Conservation (phyloP, 2,888 invertebrate species). For the Carabus problematicus region DNA sequence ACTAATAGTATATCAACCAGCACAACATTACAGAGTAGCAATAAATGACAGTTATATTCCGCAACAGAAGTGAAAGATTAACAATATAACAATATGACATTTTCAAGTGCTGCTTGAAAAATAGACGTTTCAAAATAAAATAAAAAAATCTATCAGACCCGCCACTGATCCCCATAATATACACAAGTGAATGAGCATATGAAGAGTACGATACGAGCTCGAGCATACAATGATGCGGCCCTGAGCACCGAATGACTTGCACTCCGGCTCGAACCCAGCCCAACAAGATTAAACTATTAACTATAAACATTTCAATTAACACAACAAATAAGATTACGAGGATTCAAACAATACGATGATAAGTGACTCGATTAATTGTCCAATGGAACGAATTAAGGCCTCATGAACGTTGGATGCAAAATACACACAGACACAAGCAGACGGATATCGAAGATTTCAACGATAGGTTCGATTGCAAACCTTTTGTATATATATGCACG, state of each 20-base stretch:
- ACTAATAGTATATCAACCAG: too few relatives aligned
- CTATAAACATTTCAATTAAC: conserved; percentile 43
- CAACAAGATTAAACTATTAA: conserved; percentile 41
- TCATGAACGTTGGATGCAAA: neutral
- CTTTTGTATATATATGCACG: too few relatives aligned
- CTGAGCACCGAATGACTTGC: conserved; percentile 32
- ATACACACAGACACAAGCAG: too few relatives aligned
- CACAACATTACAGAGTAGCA: too few relatives aligned
- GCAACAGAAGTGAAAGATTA: too few relatives aligned
- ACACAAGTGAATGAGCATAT: neutral
- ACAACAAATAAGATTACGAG: conserved; percentile 38
- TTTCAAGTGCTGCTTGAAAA: neutral
- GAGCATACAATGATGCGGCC: conserved; percentile 1
- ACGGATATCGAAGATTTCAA: too few relatives aligned
- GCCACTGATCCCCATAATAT: conserved; percentile 14
- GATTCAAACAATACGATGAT: conserved; percentile 33
- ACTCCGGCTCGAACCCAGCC: conserved; percentile 23
- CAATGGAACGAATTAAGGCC: conserved; percentile 2
- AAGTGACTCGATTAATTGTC: conserved; percentile 30
- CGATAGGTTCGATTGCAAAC: too few relatives aligned
- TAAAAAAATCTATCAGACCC: neutral
- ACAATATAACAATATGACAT: too few relatives aligned
- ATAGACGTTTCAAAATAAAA: neutral
- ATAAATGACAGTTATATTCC: too few relatives aligned
- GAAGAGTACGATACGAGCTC: neutral